Evolutionary conservation across 2,797 vertebrate species (phyloP).

Genomic region (Decapterus maruadsi): DNA sequence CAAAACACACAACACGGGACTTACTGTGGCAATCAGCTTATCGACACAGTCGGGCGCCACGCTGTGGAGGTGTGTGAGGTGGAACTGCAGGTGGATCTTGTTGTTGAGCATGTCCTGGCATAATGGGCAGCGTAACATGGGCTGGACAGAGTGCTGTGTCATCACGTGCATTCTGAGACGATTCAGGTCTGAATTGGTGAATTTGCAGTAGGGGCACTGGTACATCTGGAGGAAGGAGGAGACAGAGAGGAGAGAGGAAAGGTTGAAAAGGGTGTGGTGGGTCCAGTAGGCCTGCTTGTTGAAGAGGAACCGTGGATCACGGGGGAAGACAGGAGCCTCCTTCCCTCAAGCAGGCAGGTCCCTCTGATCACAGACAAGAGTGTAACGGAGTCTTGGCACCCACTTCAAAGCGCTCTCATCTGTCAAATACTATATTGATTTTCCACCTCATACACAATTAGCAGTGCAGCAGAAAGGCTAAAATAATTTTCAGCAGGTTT

Average conservation of each 20-base stretch:
- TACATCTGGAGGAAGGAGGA: slow-evolving; percentile 87
- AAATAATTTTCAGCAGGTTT: slow-evolving; percentile 75
- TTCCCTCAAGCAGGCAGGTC: slow-evolving; percentile 68
- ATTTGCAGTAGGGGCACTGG: slow-evolving; percentile 99
- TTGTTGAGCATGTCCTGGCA: slow-evolving; percentile 99
- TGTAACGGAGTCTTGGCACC: slow-evolving; percentile 78
- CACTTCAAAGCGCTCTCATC: slow-evolving; percentile 87
- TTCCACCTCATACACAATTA: slow-evolving; percentile 88
- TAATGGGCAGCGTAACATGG: slow-evolving; percentile 96
- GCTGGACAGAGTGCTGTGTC: slow-evolving; percentile 99
- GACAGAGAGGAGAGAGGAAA: slow-evolving; percentile 8
- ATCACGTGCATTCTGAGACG: slow-evolving; percentile 98
- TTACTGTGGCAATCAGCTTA: slow-evolving; percentile 97
- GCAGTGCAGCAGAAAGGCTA: slow-evolving; percentile 78
- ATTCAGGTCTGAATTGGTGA: slow-evolving; percentile 96
- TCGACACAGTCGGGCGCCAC: slow-evolving; percentile 98
- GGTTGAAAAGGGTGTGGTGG: slow-evolving; percentile 48
- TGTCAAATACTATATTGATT: slow-evolving; percentile 88
- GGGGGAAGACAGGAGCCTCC: slow-evolving; percentile 45
- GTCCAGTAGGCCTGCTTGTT: slow-evolving; percentile 46
- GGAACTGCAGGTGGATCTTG: slow-evolving; percentile 99
- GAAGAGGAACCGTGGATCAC: slow-evolving; percentile 61
- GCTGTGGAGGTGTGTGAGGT: slow-evolving; percentile 99
- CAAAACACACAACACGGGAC: slow-evolving; percentile 60
- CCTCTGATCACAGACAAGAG: slow-evolving; percentile 79